Base-by-base conservation (phyloP, 2,888 invertebrate genomes). In the Gasteruption jaculator region DNA sequence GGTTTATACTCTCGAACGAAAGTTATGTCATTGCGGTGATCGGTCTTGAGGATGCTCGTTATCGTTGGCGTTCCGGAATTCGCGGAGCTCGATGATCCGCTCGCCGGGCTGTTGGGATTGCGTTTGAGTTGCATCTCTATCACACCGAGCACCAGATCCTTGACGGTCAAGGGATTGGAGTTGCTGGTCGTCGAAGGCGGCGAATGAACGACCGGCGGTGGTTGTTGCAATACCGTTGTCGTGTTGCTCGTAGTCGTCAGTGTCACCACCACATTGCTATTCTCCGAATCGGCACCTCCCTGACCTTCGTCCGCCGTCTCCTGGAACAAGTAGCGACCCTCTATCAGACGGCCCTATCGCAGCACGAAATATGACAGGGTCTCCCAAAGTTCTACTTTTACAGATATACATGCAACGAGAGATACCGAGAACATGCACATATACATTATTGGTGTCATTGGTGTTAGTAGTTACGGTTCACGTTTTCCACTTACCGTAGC, bases 241-340 rank as follows among this genome's bases (percentile, higher is more conserved):
- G 54, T 52, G 34, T 49, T 57, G 29, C 43, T 56, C 25, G 62
- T 57, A 33, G 61, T 57, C 36, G 64, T 59, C 31, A 65, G 45
- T 5, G 60, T 60, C 18, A 64, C 57, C 10, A 61, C 58, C 14
- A 60, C 57, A 41, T 57, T 60, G 32, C 57, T 58, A 51, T 59
- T 63, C 22, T 70, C 70, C 45, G 68, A 53, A 53, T 73, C 76
- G 50, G 69, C 60, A 46, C 71, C 71, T 50, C 74, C 74, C 65
- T 80, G 79, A 54, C 78, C 90, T 74, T 92, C 92, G 67, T 92
- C 92, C 34, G 92, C 92, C 49, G 91, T 92, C 75, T 87, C 87
- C 34, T 70, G 68, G 58, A 69, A 68, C 66, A 65, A 65, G 55
- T 56, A 54, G 49, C 55, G 58, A 52, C 63, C 63, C 69, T 70